Evolutionary conservation across 2,113 vertebrate species (phyloP), one percentile per base, ranked within the genome.

Genomic region (Pterocles orientalis): DNA sequence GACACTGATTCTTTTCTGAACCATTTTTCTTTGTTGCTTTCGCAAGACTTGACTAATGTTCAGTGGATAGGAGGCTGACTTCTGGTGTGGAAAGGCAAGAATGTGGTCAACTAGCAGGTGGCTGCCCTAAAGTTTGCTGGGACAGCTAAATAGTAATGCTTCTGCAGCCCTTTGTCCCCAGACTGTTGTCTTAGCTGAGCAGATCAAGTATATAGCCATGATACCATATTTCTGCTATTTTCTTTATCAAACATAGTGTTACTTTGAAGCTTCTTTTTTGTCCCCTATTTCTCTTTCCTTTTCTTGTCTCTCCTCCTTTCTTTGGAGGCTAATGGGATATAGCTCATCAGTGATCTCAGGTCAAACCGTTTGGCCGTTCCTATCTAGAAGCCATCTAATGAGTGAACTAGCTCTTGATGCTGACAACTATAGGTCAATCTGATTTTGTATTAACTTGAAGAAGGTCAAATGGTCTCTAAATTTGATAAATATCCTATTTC

Each of bases 401-500:
- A 96, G 92, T 95, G 95, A 96, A 93, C 94, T 82, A 90, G 48
- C 65, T 90, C 90, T 96, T 96, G 80, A 92, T 93, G 75, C 61
- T 84, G 88, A 64, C 57, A 93, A 73, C 79, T 86, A 68, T 45
- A 95, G 95, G 96, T 94, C 95, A 96, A 91, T 95, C 81, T 88
- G 94, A 94, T 94, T 94, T 93, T 95, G 80, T 94, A 90, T 96
- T 96, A 97, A 96, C 90, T 96, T 95, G 80, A 76, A 94, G 88
- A 94, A 96, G 93, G 95, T 90, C 90, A 95, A 96, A 95, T 41
- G 80, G 82, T 95, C 88, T 88, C 90, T 93, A 96, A 97, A 96
- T 96, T 93, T 95, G 88, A 96, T 96, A 96, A 96, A 94, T 94
- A 93, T 88, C 94, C 82, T 43, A 96, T 96, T 96, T 96, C 90